Percentiles rank a stretch among this genome's conserved stretches.
Evolutionary conservation across 2,113 vertebrate genomes (phyloP).

Genomic region (Rallus limicola): DNA sequence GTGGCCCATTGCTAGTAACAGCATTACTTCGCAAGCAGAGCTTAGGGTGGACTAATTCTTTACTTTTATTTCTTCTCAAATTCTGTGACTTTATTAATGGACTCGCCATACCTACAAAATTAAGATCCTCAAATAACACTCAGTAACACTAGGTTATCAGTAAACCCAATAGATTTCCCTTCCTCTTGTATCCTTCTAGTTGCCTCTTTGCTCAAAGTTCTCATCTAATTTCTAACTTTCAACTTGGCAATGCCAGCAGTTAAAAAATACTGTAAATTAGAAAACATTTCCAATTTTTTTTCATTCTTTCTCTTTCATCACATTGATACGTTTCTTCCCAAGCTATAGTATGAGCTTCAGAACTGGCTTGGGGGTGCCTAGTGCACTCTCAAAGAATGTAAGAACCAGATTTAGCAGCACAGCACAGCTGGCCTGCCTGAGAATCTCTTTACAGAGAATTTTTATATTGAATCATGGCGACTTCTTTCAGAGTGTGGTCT

Average conservation of each 20-base stretch:
- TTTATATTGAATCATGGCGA: conserved; percentile 60
- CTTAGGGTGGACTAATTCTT: background rate
- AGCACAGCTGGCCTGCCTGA: conserved; percentile 55
- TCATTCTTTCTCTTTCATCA: conserved; percentile 14
- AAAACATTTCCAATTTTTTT: background rate
- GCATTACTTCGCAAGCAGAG: background rate
- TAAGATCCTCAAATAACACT: background rate
- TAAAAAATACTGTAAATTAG: background rate
- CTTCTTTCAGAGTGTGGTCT: background rate
- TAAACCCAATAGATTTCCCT: background rate
- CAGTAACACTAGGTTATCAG: background rate
- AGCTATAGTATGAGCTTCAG: conserved; percentile 37
- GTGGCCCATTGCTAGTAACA: background rate
- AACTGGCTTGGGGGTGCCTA: background rate
- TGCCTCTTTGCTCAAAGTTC: background rate
- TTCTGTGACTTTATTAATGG: background rate
- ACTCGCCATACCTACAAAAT: background rate
- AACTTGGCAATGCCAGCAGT: background rate
- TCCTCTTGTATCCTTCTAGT: background rate
- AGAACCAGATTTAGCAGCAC: conserved; percentile 55
- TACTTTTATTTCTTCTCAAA: background rate
- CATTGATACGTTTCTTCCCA: conserved; percentile 47
- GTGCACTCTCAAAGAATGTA: conserved; percentile 45
- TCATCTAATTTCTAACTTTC: background rate
- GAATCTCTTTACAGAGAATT: conserved; percentile 51